These are phyloP conservation scores for Stichopus horrens DNA, from an alignment of 53 echinoderm and acorn worm genomes.

Conservation along the genomic window DNA sequence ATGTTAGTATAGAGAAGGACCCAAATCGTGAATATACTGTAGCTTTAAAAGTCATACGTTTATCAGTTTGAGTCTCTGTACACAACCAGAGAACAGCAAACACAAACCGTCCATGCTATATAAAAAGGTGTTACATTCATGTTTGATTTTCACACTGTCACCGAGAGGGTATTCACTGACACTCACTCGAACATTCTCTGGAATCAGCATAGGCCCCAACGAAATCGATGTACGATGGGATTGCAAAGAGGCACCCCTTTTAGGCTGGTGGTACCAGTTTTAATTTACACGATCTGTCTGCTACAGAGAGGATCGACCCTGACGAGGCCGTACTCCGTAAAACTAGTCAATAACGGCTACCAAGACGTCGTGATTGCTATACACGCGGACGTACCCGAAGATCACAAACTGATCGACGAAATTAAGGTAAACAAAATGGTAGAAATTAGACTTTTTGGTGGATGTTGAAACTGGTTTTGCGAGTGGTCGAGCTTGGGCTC, in stretches of 20 bases:
- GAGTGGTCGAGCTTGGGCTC: no score
- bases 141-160: no score
- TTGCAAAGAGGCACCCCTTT: neutral
- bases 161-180: neutral
- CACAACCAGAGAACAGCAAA: no score
- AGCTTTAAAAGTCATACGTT: no score
- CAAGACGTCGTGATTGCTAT: slow-evolving; percentile 60
- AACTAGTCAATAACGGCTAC: slow-evolving; percentile 53
- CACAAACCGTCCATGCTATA: no score
- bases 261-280: neutral
- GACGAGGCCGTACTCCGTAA: slow-evolving; percentile 56
- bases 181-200: neutral
- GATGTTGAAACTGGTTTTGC: no score
- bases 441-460: no score
- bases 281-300: neutral
- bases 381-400: slow-evolving; percentile 41
- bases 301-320: neutral
- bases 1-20: no score
- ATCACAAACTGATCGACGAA: slow-evolving; percentile 26
- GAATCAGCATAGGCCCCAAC: neutral
- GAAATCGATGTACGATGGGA: neutral
- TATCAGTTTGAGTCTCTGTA: no score
- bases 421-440: slow-evolving; percentile 47
- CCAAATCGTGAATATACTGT: no score
- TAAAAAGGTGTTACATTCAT: no score